These are phyloP conservation scores for Alloplasta piceator DNA, from an alignment of 2,888 invertebrate genomes.

Conservation along the genomic window DNA sequence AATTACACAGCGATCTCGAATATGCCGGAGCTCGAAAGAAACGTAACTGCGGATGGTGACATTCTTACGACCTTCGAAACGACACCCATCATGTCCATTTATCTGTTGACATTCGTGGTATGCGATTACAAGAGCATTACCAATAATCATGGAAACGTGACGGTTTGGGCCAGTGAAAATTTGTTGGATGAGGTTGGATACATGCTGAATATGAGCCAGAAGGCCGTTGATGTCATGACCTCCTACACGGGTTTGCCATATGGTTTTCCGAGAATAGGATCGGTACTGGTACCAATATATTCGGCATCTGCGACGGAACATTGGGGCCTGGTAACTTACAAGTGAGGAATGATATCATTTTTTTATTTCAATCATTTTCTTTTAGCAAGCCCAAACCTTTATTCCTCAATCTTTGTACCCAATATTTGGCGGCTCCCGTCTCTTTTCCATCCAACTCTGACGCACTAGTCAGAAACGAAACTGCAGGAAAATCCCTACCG, in stretches of 20 bases:
- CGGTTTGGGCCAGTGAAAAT: constrained; percentile 88
- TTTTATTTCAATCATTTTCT: no score
- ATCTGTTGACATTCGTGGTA: constrained; percentile 92
- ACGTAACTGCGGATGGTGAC: constrained; percentile 58
- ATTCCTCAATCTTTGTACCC: no score
- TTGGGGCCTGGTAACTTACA: constrained; percentile 93
- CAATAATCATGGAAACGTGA: constrained; percentile 77
- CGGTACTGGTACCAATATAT: constrained; percentile 95
- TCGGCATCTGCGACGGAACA: constrained; percentile 95
- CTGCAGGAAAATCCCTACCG: no score
- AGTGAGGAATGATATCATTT: constrained; percentile 80
- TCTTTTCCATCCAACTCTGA: no score
- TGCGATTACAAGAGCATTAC: constrained; percentile 82
- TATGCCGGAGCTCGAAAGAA: constrained; percentile 59
- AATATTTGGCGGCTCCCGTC: no score
- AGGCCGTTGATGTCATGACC: constrained; percentile 90
- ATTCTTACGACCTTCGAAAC: constrained; percentile 65
- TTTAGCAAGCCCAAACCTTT: no score
- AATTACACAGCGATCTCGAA: constrained; percentile 82
- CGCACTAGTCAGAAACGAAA: no score
- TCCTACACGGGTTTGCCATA: constrained; percentile 91
- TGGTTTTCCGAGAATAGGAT: constrained; percentile 93
- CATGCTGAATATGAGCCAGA: constrained; percentile 90
- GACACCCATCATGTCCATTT: constrained; percentile 89
- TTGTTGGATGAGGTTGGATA: constrained; percentile 89